These are phyloP conservation scores for Gryllus longicercus DNA, from an alignment of 2,888 invertebrate genomes.

Conservation along the genomic window DNA sequence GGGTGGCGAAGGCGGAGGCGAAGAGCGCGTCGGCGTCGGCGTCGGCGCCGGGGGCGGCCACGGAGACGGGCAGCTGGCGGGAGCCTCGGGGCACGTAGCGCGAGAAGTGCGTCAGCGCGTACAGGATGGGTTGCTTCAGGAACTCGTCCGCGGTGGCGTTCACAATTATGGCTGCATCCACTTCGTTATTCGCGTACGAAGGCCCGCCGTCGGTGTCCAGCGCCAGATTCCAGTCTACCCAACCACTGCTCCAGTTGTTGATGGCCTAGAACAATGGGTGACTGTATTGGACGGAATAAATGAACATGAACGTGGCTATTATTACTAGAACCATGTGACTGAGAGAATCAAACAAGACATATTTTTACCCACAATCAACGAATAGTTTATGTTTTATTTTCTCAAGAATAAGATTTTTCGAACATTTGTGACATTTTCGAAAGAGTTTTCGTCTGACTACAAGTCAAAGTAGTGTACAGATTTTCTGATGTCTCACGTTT, in stretches of 20 bases:
- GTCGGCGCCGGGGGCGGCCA: slow-evolving; percentile 40
- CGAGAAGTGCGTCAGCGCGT: slow-evolving; percentile 54
- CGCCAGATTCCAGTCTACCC: slow-evolving; percentile 89
- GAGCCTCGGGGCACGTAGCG: slow-evolving; percentile 55
- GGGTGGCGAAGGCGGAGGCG: slow-evolving; percentile 52
- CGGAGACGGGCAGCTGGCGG: slow-evolving; percentile 42
- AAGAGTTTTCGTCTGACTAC: too few relatives aligned
- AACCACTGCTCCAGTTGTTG: slow-evolving; percentile 71
- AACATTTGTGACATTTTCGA: too few relatives aligned
- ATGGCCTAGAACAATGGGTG: slow-evolving; percentile 65
- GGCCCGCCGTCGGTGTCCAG: slow-evolving; percentile 74
- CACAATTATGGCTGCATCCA: slow-evolving; percentile 75
- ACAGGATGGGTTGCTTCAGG: slow-evolving; percentile 86
- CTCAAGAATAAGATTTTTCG: too few relatives aligned
- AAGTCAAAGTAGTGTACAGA: too few relatives aligned
- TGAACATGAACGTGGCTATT: too few relatives aligned
- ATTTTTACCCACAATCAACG: too few relatives aligned
- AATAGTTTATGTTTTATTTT: too few relatives aligned
- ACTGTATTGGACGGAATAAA: too few relatives aligned
- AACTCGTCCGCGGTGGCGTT: slow-evolving; percentile 63
- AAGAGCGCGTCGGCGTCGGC: slow-evolving; percentile 47
- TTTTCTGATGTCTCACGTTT: too few relatives aligned
- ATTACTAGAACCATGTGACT: too few relatives aligned
- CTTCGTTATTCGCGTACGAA: slow-evolving; percentile 71
- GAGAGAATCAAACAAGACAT: too few relatives aligned